Base-by-base conservation (phyloP, 2,888 invertebrate species). In the Hydropsyche betteni region DNA sequence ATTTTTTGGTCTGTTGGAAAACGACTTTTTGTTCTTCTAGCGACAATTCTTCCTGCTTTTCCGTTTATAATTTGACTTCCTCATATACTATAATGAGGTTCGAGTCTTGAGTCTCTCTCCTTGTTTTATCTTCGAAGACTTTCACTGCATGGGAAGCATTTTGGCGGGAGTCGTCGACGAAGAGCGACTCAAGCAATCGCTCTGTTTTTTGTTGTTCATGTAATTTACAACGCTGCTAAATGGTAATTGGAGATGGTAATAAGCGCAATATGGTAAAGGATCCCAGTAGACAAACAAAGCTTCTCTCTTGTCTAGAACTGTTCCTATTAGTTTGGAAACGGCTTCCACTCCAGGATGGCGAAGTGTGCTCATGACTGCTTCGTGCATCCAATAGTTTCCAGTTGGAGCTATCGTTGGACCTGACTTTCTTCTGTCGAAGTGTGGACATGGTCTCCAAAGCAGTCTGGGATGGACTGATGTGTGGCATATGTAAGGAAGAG, bases 261-360 rank as follows among this genome's bases (percentile, higher is more conserved):
- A 94, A 2, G 93, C 94, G 82, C 94, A 94, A 82, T 94, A 95
- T 0, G 95, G 95, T 81, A 95, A 83, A 5, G 95, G 95, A 82
- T 95, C 95, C 94, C 94, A 94, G 81, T 92, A 92, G 5, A 91
- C 89, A 82, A 95, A 95, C 0, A 95, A 85, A 0, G 93, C 94
- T 82, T 95, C 94, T 55, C 93, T 88, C 80, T 93, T 93, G 81
- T 94, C 93, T 80, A 94, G 83, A 52, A 93, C 91, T 0, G 91
- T 91, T 53, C 91, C 90, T 80, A 92, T 85, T 69, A 92, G 82
- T 81, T 90, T 89, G 24, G 89, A 89, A 5, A 92, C 88, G 1
- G 86, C 84, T 79, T 86, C 85, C 5, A 87, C 81, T 5, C 85
- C 83, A 6, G 88, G 86, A 79, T 86, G 84, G 71, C 85, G 85